phyloP scores from a whole-genome alignment of 1,140 invertebrate genomes.

The Lucilia cuprina region DNA sequence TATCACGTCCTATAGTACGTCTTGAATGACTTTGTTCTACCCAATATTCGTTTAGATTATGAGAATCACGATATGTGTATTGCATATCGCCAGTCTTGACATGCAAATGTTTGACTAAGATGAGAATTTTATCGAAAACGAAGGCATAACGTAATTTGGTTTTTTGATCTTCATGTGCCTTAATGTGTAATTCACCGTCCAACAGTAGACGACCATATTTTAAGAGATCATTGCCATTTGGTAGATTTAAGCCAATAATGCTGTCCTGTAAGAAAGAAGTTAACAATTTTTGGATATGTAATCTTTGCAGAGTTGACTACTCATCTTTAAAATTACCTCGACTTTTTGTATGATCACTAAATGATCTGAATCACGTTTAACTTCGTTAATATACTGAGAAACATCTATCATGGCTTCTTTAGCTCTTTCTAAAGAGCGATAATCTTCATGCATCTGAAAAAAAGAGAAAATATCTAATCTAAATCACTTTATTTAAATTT shows the following conservation, averaged over 20 bases:
- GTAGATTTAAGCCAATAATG: conserved; percentile 79
- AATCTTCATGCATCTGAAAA: conserved; percentile 78
- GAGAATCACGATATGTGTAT: conserved; percentile 88
- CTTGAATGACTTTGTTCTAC: conserved; percentile 79
- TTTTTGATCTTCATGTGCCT: conserved; percentile 88
- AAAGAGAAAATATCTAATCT: background rate
- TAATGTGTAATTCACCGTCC: conserved; percentile 93
- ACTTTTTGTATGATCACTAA: conserved; percentile 90
- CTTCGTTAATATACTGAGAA: conserved; percentile 97
- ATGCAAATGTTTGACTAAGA: conserved; percentile 90
- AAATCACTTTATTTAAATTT: background rate
- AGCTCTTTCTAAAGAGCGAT: conserved; percentile 82
- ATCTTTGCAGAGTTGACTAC: background rate
- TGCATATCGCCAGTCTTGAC: conserved; percentile 81
- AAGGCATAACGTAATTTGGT: conserved; percentile 90
- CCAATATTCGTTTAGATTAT: conserved; percentile 84
- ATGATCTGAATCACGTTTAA: conserved; percentile 95
- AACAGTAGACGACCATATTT: conserved; percentile 90
- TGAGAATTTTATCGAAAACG: conserved; percentile 95
- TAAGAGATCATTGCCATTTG: conserved; percentile 78
- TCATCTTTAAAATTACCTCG: conserved; percentile 66
- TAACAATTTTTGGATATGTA: background rate
- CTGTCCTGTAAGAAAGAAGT: conserved; percentile 67
- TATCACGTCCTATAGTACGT: conserved; percentile 71
- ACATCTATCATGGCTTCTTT: conserved; percentile 97